Percentiles rank a stretch among this genome's conserved stretches.
Evolutionary conservation across 2,888 invertebrate species (phyloP).

Genomic region (Philereme transversata): DNA sequence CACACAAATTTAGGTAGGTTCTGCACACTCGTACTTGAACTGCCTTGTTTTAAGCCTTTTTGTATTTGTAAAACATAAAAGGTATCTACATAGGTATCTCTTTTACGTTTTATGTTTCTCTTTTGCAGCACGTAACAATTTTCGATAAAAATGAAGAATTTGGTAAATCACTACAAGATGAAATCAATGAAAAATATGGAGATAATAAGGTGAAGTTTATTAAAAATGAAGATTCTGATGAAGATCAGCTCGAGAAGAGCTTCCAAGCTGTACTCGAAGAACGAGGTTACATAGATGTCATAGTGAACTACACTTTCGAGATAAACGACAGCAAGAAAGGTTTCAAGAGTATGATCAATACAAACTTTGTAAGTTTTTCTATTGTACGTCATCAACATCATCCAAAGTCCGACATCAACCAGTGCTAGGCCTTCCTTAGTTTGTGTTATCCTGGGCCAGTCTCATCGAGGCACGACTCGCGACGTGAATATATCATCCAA

Average conservation of each 20-base stretch:
- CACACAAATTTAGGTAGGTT: too few relatives aligned
- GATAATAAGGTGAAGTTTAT: slow-evolving; percentile 48
- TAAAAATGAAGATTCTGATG: slow-evolving; percentile 54
- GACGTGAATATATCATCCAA: too few relatives aligned
- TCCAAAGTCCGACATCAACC: too few relatives aligned
- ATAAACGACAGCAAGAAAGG: slow-evolving; percentile 41
- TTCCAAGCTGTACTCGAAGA: slow-evolving; percentile 34
- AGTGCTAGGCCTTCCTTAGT: too few relatives aligned
- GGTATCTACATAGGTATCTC: too few relatives aligned
- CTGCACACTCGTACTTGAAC: too few relatives aligned
- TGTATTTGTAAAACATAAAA: too few relatives aligned
- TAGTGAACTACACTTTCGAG: slow-evolving; percentile 50
- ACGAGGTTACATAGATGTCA: slow-evolving; percentile 42
- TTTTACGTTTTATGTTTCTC: too few relatives aligned
- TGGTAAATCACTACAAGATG: slow-evolving; percentile 47
- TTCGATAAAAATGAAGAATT: slow-evolving; percentile 48
- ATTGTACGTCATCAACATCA: too few relatives aligned
- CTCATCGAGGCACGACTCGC: too few relatives aligned
- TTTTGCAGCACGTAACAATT: slow-evolving; percentile 50
- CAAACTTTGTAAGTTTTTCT: neutral
- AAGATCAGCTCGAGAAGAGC: slow-evolving; percentile 39
- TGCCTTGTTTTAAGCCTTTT: too few relatives aligned
- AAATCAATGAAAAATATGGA: slow-evolving; percentile 51
- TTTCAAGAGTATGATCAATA: slow-evolving; percentile 33
- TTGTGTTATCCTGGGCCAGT: too few relatives aligned